These are phyloP conservation scores for Ophthalmolycus amberensis DNA, from an alignment of 2,113 vertebrate genomes.

Conservation along the genomic window DNA sequence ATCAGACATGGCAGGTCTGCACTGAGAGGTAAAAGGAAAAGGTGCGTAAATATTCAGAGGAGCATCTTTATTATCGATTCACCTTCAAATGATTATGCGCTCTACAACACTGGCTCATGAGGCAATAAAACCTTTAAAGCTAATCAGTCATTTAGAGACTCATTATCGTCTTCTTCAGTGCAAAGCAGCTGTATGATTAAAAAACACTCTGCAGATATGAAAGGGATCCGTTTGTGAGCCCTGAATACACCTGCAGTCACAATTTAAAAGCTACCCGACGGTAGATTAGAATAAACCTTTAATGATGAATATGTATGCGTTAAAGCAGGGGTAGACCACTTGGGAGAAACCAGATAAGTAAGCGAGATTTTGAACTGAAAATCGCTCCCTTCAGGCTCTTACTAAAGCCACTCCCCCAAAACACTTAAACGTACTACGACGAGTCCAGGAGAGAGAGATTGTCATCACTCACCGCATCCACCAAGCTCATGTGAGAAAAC, in stretches of 20 bases:
- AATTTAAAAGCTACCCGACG: background rate
- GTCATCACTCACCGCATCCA: too few relatives aligned
- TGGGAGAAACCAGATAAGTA: too few relatives aligned
- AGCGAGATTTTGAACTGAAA: too few relatives aligned
- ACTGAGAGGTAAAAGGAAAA: background rate
- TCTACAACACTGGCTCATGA: conserved; percentile 31
- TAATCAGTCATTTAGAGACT: conserved; percentile 51
- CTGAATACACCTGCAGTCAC: conserved; percentile 6
- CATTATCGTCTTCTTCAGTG: conserved; percentile 39
- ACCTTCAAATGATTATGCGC: conserved; percentile 39
- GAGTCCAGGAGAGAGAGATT: too few relatives aligned
- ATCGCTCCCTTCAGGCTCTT: too few relatives aligned
- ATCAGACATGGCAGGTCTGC: background rate
- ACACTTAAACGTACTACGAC: too few relatives aligned
- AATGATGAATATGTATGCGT: background rate
- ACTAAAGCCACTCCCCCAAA: too few relatives aligned
- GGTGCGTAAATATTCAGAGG: conserved; percentile 21
- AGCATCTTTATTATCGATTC: conserved; percentile 22
- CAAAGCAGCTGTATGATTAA: conserved; percentile 34
- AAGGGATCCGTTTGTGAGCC: background rate
- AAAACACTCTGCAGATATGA: conserved; percentile 26
- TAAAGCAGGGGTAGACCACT: background rate
- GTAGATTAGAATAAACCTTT: background rate
- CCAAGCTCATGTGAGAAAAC: too few relatives aligned
- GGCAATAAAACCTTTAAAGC: conserved; percentile 38